Base-by-base conservation (phyloP, 2,113 vertebrate genomes). In the Salvelinus alpinus region DNA sequence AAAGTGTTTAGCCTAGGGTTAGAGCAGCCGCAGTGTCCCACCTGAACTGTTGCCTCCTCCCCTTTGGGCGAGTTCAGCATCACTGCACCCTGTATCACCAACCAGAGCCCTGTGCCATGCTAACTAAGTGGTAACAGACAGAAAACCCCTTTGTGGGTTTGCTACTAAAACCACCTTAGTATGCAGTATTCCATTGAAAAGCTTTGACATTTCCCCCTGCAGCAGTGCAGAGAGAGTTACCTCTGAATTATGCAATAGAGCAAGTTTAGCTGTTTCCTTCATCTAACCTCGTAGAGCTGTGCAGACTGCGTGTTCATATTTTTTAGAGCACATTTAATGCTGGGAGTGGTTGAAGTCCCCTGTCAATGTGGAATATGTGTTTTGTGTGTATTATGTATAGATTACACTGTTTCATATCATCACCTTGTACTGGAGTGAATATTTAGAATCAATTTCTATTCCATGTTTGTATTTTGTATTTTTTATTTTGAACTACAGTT, bases 211-310 rank as follows among this genome's bases (percentile, higher is more conserved):
- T 25, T 34, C 31, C 34, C n/a, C 13, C 60, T 64, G 47, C 44
- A 11, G 38, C 44, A 70, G 11, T 34, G n/a, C 68, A 24, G 44
- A 22, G 71, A 22, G 54, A n/a, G 34, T 34, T 24, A 16, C 31
- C 22, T 44, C 31, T 73, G 60, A 64, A 73, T 64, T 9, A 73
- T 73, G 12, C 72, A 64, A 20, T 24, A 44, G 5, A 64, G 72
- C 22, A 25, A 60, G 25, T 64, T 7, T 5, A 54, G 51, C 12
- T 54, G 71, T 72, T 72, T 60, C 34, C n/a, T 64, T 64, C 34
- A 64, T 12, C 29, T 62, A 34, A 22, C 9, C 1, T 44, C n/a
- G 44, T 22, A 22, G 29, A 62, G 71, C 34, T 72, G 54, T 72
- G 57, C 18, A 22, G 12, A 64, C 60, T 47, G 72, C 59, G 25